Base-by-base conservation (phyloP, 2,113 vertebrate species). In the Misgurnus anguillicaudatus region DNA sequence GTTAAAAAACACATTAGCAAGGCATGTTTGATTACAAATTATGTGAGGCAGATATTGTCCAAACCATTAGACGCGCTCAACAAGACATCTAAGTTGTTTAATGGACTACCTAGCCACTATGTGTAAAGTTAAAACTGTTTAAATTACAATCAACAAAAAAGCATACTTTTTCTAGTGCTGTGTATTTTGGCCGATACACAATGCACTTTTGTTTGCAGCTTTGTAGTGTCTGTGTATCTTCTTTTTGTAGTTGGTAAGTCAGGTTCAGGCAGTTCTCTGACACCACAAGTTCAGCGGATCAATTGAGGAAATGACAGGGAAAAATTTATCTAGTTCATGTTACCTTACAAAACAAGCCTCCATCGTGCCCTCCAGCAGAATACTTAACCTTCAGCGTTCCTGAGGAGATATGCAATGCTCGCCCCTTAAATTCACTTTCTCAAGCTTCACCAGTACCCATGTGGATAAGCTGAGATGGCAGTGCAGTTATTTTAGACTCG, bases 1-100 rank as follows among this genome's bases (percentile, higher is more conserved):
- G 75, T 72, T 41, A 55, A 62, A n/a, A 38, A 45, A 60, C 67
- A 63, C 72, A 77, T 65, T 65, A 19, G 39, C 24, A 11, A 65
- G n/a, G 24, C 16, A 53, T 11, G 69, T 82, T 72, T 77, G 75
- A 82, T 82, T 77, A 69, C 80, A 77, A 77, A 82, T 82, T 58
- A 72, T 61, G 75, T 66, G 80, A 21, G 13, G 60, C 67, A 60
- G 60, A 72, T 60, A 31, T 72, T 65, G 61, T 62, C 47, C 74
- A 36, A 9, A 42, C 41, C 64, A 77, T 65, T 77, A 77, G 60
- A 66, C 16, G 5, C 11, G 80, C 17, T 19, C 42, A 57, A 45
- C 39, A 58, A 64, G 39, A 21, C 66, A 42, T 75, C 71, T 70
- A 71, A 24, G 42, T 45, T 60, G 4, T 58, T 11, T 31, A 45